A percentile compares a stretch with the other conserved stretches of the same genome.
phyloP scores from a whole-genome alignment of 2,888 invertebrate species.

The Lasioglossum morio region DNA sequence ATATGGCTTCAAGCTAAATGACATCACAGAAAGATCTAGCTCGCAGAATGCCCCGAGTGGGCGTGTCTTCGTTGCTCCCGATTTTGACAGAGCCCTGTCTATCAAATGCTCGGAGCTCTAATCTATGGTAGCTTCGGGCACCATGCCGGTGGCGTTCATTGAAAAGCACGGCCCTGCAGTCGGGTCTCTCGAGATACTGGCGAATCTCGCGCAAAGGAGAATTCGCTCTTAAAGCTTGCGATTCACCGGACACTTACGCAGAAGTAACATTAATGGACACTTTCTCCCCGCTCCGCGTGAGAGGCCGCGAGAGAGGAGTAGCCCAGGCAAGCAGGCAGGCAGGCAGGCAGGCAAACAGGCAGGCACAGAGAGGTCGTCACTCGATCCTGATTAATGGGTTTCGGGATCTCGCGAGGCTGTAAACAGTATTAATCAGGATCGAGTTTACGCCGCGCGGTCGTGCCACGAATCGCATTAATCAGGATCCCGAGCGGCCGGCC shows the following conservation, averaged over 20 bases:
- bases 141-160: background rate
- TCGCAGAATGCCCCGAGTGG: background rate
- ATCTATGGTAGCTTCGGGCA: background rate
- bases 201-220: background rate
- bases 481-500: slow-evolving; percentile 59
- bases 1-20: background rate
- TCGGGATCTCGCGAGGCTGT: slow-evolving; percentile 69
- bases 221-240: slow-evolving; percentile 34
- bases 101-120: background rate
- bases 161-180: background rate
- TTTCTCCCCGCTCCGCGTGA: slow-evolving; percentile 42
- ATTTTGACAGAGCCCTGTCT: background rate
- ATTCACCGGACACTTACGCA: slow-evolving; percentile 45
- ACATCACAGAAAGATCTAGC: background rate
- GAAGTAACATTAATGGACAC: slow-evolving; percentile 59
- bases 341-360: background rate
- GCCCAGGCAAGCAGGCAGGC: slow-evolving; percentile 15
- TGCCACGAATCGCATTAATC: slow-evolving; percentile 75
- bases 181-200: background rate
- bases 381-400: slow-evolving; percentile 78
- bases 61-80: background rate
- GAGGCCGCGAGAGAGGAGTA: slow-evolving; percentile 57
- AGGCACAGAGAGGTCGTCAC: slow-evolving; percentile 69
- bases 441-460: slow-evolving; percentile 72
- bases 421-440: slow-evolving; percentile 80